Conservation (phyloP, 2,113 vertebrate genomes). For the Ameiurus melas region DNA sequence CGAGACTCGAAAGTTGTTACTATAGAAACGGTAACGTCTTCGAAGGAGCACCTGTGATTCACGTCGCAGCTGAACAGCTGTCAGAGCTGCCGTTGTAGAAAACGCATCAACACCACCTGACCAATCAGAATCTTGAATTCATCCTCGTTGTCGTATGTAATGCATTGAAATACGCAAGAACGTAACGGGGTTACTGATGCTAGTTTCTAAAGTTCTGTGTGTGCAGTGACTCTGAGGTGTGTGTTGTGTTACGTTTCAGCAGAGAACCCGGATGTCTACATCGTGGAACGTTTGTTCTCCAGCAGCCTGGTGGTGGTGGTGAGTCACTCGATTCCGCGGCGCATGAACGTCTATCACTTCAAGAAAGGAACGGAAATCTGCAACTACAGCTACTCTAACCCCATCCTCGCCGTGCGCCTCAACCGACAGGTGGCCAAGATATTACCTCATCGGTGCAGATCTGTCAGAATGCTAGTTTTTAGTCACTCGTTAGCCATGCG, state of each 20-base stretch:
- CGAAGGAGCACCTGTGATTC: background rate
- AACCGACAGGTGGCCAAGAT: conserved; percentile 84
- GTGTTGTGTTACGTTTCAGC: conserved; percentile 59
- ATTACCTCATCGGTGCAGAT: background rate
- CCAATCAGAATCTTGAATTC: background rate
- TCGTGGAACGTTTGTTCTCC: conserved; percentile 94
- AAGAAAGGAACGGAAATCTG: conserved; percentile 98
- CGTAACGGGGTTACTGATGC: background rate
- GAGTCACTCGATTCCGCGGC: conserved; percentile 80
- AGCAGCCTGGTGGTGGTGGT: conserved; percentile 97
- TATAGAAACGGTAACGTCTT: background rate
- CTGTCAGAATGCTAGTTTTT: background rate
- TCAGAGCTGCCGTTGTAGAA: background rate
- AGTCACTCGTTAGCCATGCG: background rate
- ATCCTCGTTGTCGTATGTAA: background rate
- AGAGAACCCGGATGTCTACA: conserved; percentile 88
- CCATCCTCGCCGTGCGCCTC: conserved; percentile 85
- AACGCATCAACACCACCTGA: background rate
- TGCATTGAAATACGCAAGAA: background rate
- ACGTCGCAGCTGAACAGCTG: background rate
- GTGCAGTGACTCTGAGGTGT: background rate
- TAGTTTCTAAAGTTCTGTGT: background rate
- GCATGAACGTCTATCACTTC: conserved; percentile 97
- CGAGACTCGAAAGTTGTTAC: background rate
- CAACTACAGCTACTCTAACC: conserved; percentile 92